Evolutionary conservation across 2,797 vertebrate genomes (phyloP).

Genomic region (Hoplostethus mediterraneus): DNA sequence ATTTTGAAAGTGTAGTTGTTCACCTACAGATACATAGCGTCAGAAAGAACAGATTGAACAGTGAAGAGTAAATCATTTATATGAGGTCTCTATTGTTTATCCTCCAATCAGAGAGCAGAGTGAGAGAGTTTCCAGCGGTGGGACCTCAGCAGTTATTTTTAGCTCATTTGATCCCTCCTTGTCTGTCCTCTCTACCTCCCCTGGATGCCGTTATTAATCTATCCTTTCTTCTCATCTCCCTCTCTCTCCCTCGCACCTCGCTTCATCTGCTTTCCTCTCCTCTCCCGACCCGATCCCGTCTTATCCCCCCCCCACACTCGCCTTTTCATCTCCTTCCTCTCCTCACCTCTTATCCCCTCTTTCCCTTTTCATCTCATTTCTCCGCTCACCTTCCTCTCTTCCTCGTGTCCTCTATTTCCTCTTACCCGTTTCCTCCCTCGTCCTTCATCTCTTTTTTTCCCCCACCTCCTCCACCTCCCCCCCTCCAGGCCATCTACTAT

Average conservation of each 20-base stretch:
- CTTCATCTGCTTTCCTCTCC: constrained; percentile 9
- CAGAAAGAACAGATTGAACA: constrained; percentile 22
- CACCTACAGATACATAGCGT: not conserved
- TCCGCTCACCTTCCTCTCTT: not conserved
- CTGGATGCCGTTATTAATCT: constrained; percentile 42
- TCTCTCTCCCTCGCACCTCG: constrained; percentile 1
- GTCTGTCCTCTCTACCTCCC: constrained; percentile 40
- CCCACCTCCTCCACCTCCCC: not conserved
- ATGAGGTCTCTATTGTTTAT: constrained; percentile 49
- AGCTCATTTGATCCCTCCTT: constrained; percentile 58
- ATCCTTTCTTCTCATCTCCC: constrained; percentile 48
- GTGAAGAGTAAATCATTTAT: constrained; percentile 23
- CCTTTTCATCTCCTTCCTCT: constrained; percentile 24
- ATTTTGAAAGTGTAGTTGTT: constrained; percentile 8
- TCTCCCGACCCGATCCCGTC: constrained; percentile 18
- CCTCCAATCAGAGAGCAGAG: constrained; percentile 31
- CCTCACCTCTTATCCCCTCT: constrained; percentile 19
- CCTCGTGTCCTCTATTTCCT: not conserved
- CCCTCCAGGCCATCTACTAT: constrained; percentile 90
- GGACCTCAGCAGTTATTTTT: constrained; percentile 60
- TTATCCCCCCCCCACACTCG: not conserved
- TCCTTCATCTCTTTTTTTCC: not conserved
- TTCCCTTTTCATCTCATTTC: not conserved
- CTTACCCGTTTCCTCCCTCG: not conserved
- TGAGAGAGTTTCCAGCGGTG: constrained; percentile 33